phyloP scores from a whole-genome alignment of 2,113 vertebrate genomes.

The Talpa occidentalis region DNA sequence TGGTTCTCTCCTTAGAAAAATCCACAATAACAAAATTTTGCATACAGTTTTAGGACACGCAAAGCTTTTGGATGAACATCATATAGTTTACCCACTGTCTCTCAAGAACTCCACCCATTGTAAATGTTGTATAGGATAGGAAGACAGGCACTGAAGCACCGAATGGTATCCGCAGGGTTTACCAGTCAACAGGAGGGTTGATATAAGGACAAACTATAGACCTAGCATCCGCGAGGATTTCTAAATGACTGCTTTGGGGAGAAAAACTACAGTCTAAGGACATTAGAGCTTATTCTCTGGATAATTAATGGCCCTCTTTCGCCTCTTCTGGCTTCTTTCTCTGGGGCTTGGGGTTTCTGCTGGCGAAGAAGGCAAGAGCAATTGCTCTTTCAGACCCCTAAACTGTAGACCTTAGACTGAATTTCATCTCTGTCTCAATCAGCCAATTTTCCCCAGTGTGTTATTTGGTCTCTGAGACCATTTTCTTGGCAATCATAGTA shows the following conservation, averaged over 20 bases:
- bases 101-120: background rate
- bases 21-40: background rate
- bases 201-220: background rate
- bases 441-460: slow-evolving; percentile 45
- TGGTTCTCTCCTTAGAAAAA: background rate
- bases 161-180: background rate
- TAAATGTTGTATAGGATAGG: background rate
- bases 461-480: slow-evolving; percentile 37
- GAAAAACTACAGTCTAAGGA: slow-evolving; percentile 52
- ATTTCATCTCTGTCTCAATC: slow-evolving; percentile 62
- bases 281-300: slow-evolving; percentile 35
- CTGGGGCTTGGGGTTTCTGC: background rate
- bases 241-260: slow-evolving; percentile 54
- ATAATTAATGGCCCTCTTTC: slow-evolving; percentile 57
- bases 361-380: background rate
- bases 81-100: background rate
- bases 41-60: background rate
- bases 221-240: background rate
- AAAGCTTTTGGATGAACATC: background rate
- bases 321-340: background rate
- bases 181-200: background rate
- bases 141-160: background rate
- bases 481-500: slow-evolving; percentile 58
- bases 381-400: slow-evolving; percentile 50
- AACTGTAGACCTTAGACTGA: slow-evolving; percentile 4